phyloP scores from a whole-genome alignment of 2,797 vertebrate genomes.

The Poecile montanus region DNA sequence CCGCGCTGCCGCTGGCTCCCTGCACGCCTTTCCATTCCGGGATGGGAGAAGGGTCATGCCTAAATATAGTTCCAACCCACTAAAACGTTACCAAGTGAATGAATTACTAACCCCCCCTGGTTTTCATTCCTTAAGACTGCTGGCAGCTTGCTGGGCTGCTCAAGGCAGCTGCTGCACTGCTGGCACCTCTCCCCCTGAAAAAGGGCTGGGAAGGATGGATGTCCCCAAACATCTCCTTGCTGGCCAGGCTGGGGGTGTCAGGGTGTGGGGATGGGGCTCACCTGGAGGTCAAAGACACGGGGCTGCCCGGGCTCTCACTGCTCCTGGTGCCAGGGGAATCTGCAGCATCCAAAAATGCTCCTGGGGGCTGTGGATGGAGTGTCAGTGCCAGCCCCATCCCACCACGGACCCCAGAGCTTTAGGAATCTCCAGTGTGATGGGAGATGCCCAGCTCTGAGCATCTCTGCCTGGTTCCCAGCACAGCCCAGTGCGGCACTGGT shows the following conservation, averaged over 20 bases:
- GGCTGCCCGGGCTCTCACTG: neutral
- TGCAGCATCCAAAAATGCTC: neutral
- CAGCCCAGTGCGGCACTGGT: accelerated
- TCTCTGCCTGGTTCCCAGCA: neutral
- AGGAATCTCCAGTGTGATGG: neutral
- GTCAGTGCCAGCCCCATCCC: neutral
- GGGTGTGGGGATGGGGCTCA: neutral
- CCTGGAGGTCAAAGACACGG: conserved; percentile 43
- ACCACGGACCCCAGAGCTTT: neutral
- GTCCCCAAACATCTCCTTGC: neutral
- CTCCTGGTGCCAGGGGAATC: neutral
- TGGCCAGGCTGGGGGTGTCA: neutral
- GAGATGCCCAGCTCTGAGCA: neutral
- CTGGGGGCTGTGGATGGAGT: neutral
- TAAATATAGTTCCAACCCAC: conserved; percentile 53
- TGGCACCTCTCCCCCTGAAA: neutral
- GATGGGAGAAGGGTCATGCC: conserved; percentile 60
- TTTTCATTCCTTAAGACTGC: neutral
- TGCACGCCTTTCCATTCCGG: conserved; percentile 48
- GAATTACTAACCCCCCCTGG: neutral
- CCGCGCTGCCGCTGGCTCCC: neutral
- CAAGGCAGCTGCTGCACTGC: accelerated
- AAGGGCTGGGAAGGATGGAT: neutral
- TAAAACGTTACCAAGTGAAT: conserved; percentile 54
- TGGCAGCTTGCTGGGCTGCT: neutral